Evolutionary conservation across 2,888 invertebrate genomes (phyloP), one percentile per base, ranked within the genome.

Genomic region (Hyalella azteca): DNA sequence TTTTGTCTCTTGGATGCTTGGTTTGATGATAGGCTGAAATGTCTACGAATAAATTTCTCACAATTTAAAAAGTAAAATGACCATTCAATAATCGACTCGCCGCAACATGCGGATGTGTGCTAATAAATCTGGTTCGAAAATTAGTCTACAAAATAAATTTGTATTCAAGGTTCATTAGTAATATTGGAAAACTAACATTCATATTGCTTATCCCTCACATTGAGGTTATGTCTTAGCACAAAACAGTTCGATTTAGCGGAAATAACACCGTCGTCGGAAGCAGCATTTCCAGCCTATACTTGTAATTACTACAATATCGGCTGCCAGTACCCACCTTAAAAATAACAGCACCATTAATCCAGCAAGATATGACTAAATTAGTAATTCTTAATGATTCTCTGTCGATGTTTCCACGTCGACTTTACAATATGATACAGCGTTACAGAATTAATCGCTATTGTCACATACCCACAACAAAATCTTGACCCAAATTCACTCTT

Each of bases 321-420:
- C 49, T 22, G 5, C 3, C 19, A 49, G 49, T 66, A 22, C 7
- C 66, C 32, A 36, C 13, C 7, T 29, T 66, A 36, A 66, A 0
- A 66, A 32, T 66, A 66, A 36, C 26, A 66, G 66, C 66, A 66
- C 66, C 66, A 36, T 66, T 2, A n/a, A 66, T 66, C 66, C 66
- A 66, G 66, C 66, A 36, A 66, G 9, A 45, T 45, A 45, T 45
- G 9, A 11, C 32, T 66, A 29, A 29, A 29, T n/a, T 54, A 29
- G 4, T 7, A 54, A 29, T 54, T 29, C 54, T 29, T 29, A 54
- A 22, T 9, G 9, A 26, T 7, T 22, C 9, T 29, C 54, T 54
- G 29, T 9, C 29, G 22, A 9, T 9, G 26, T 13, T 54, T 26
- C 5, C 26, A 54, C 54, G 22, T 29, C 15, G 7, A 15, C 54